Percentiles rank a stretch among this genome's conserved stretches.
phyloP scores from a whole-genome alignment of 2,113 vertebrate genomes.

The Pangasianodon gigas region DNA sequence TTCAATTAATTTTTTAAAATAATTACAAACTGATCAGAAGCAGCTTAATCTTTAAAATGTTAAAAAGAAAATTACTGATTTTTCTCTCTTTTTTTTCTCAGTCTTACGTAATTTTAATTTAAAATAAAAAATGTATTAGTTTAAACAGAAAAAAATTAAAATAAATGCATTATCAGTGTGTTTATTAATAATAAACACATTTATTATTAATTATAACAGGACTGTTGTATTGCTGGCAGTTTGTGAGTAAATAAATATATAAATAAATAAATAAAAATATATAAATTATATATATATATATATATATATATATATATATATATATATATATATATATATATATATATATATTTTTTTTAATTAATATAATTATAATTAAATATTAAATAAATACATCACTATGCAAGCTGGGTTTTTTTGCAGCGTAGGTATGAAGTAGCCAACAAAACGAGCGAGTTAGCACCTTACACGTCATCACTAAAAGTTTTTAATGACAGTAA shows the following conservation, averaged over 20 bases:
- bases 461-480: not conserved
- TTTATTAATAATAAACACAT: not conserved
- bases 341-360: too few relatives aligned
- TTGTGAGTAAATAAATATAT: too few relatives aligned
- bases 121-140: not conserved
- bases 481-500: not conserved
- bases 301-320: too few relatives aligned
- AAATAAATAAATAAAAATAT: too few relatives aligned
- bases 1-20: too few relatives aligned
- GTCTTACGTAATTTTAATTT: too few relatives aligned
- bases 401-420: too few relatives aligned
- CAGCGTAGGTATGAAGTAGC: too few relatives aligned
- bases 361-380: not conserved
- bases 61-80: not conserved
- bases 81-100: not conserved
- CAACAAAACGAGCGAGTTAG: not conserved
- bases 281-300: too few relatives aligned
- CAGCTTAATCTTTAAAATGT: not conserved
- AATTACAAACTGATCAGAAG: not conserved
- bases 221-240: not conserved
- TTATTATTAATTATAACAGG: not conserved
- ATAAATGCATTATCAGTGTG: not conserved
- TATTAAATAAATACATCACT: not conserved
- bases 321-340: too few relatives aligned
- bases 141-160: not conserved